These are phyloP conservation scores for Rhinophrynus dorsalis DNA, from an alignment of 2,797 vertebrate species.

Conservation along the genomic window DNA sequence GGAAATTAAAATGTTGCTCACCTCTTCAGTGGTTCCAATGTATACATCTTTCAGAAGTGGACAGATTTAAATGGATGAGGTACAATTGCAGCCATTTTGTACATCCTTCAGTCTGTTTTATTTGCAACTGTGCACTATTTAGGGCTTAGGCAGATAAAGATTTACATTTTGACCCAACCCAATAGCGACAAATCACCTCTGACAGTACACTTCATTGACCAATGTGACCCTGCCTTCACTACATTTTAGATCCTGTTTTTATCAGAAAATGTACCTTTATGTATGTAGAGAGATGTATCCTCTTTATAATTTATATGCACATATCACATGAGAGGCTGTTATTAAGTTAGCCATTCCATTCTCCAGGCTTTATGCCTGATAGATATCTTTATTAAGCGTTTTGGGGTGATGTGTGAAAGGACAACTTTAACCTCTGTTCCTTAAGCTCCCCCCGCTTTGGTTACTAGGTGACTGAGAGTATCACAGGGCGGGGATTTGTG, in stretches of 20 bases:
- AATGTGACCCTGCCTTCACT: conserved; percentile 5
- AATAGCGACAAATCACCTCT: not conserved
- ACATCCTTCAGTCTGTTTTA: no score
- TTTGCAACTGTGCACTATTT: no score
- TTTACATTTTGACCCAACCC: no score
- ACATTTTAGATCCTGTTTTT: conserved; percentile 36
- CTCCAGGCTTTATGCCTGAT: not conserved
- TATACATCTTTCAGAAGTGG: no score
- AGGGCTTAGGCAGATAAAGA: no score
- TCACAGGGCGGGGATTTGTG: conserved; percentile 28
- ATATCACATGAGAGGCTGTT: conserved; percentile 16
- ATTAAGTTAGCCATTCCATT: not conserved
- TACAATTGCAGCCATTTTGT: no score
- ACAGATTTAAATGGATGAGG: no score
- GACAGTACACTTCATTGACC: not conserved
- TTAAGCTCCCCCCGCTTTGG: not conserved
- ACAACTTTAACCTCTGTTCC: not conserved
- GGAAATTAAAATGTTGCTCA: no score
- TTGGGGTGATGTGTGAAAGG: not conserved
- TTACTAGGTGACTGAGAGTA: conserved; percentile 11
- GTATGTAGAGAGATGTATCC: conserved; percentile 7
- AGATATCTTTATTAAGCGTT: not conserved
- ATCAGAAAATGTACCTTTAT: conserved; percentile 7
- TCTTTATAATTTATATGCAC: conserved; percentile 12
- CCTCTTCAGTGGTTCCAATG: no score